Evolutionary conservation across 2,797 vertebrate genomes (phyloP).

Genomic region (Salarias fasciatus): DNA sequence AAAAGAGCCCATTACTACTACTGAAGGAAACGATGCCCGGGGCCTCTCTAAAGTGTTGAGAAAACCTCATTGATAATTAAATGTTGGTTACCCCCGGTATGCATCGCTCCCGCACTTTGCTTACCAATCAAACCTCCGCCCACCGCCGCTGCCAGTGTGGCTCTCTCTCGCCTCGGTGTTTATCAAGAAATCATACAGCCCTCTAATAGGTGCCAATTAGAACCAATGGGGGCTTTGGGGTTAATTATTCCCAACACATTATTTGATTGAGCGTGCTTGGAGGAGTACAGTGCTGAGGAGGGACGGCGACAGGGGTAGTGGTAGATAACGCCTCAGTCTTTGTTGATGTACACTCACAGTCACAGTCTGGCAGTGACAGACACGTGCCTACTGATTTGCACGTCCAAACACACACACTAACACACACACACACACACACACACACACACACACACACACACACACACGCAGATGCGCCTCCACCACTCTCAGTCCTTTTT

Average conservation of each 20-base stretch:
- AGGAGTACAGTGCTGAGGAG: constrained; percentile 71
- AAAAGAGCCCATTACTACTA: constrained; percentile 86
- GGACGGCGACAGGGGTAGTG: constrained; percentile 62
- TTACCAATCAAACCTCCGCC: constrained; percentile 84
- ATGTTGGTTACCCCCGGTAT: constrained; percentile 86
- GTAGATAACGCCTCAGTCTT: constrained; percentile 65
- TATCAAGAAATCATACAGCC: constrained; percentile 82
- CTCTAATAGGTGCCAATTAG: constrained; percentile 88
- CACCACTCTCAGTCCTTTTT: not conserved
- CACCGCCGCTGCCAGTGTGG: constrained; percentile 71
- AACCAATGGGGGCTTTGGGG: constrained; percentile 81
- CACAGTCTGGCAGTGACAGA: constrained; percentile 27
- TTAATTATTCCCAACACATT: constrained; percentile 87
- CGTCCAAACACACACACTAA: not conserved
- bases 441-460: not conserved
- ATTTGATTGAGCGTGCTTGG: constrained; percentile 85
- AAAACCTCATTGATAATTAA: constrained; percentile 90
- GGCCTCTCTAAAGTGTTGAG: constrained; percentile 83
- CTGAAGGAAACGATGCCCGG: constrained; percentile 82
- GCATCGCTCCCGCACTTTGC: constrained; percentile 84
- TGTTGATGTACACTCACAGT: constrained; percentile 49
- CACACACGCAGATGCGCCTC: not conserved
- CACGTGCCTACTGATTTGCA: not conserved
- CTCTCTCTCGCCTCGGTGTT: constrained; percentile 72
- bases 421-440: not conserved